These are phyloP conservation scores for Spongilla lacustris DNA, from an alignment of 37 sponge, comb jelly and placozoan genomes.

Conservation along the genomic window DNA sequence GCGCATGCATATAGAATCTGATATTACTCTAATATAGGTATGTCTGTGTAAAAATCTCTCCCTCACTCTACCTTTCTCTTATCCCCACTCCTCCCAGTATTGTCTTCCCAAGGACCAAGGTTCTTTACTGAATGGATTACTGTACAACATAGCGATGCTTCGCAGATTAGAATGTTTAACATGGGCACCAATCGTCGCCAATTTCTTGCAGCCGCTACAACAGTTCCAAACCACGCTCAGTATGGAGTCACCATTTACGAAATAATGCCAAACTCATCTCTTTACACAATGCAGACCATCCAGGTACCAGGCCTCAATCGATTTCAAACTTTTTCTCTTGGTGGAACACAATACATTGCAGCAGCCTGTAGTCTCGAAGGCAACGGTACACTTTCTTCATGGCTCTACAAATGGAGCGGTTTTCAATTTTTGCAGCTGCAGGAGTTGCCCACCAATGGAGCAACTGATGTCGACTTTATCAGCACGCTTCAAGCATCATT, in stretches of 20 bases:
- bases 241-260: constrained; percentile 11
- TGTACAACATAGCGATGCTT: neutral
- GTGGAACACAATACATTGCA: neutral
- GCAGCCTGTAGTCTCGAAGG: neutral
- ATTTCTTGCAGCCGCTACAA: neutral
- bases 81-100: neutral
- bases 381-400: neutral
- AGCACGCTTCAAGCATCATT: neutral
- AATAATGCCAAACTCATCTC: neutral
- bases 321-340: neutral
- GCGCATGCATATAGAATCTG: too few relatives aligned
- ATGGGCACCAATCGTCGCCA: neutral
- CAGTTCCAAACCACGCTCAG: neutral
- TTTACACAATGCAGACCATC: constrained; percentile 13
- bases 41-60: too few relatives aligned
- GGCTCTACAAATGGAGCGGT: constrained; percentile 18
- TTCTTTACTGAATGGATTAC: constrained; percentile 5
- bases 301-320: neutral
- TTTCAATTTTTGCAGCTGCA: constrained; percentile 5
- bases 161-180: neutral
- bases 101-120: neutral
- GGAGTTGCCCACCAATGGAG: constrained; percentile 15
- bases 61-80: neutral
- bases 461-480: constrained; percentile 10
- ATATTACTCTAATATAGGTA: too few relatives aligned